Evolutionary conservation across 2,113 vertebrate genomes (phyloP).

Genomic region (Diphyllodes magnificus): DNA sequence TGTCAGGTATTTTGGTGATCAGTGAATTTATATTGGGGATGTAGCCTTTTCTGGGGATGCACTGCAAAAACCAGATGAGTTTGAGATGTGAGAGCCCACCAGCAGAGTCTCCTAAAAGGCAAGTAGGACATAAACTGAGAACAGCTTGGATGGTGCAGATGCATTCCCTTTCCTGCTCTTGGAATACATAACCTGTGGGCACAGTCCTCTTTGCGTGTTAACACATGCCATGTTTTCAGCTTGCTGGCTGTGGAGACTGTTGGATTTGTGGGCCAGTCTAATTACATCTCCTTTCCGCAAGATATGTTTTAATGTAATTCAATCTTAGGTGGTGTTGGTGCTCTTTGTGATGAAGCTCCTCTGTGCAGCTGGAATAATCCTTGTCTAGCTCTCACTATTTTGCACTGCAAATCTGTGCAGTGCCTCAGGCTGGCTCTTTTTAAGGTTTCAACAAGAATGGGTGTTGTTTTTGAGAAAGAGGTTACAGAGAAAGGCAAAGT

Average conservation of each 20-base stretch:
- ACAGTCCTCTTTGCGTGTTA: not conserved
- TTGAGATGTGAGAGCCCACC: not conserved
- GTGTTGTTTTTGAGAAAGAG: not conserved
- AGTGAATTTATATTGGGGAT: rapidly evolving
- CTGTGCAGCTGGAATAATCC: not conserved
- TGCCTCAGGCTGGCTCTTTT: constrained; percentile 3
- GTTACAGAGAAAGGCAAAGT: not conserved
- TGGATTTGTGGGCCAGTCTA: not conserved
- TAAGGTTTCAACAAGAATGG: not conserved
- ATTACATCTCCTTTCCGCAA: not conserved
- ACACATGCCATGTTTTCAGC: not conserved
- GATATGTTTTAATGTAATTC: not conserved
- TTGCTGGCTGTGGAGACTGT: not conserved
- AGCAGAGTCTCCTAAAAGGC: not conserved
- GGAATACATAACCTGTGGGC: not conserved
- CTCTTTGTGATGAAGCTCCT: not conserved
- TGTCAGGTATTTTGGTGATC: not conserved
- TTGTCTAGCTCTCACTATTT: not conserved
- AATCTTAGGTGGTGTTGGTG: not conserved
- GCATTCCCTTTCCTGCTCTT: not conserved
- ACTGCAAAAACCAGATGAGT: not conserved
- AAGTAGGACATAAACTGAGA: rapidly evolving
- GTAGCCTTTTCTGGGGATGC: not conserved
- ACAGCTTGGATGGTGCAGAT: not conserved
- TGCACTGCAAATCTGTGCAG: not conserved